Evolutionary conservation across 2,113 vertebrate genomes (phyloP), one percentile per base, ranked within the genome.

Genomic region (Scomber scombrus): DNA sequence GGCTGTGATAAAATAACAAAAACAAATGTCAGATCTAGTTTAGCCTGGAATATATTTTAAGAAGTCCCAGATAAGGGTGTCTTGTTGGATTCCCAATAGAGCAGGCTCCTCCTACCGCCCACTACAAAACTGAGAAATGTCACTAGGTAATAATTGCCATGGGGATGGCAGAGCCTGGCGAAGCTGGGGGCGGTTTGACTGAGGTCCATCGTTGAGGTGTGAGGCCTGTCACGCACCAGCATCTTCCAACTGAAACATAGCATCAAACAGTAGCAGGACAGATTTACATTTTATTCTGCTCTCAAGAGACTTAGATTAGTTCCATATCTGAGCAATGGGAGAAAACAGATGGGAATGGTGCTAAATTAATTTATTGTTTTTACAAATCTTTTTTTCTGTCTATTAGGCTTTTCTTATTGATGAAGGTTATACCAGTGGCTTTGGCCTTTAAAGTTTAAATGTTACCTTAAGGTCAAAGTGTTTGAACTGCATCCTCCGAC

Each of bases 121-220:
- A 90, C 91, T 12, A 71, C 75, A 75, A 79, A 76, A 52, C 61
- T 65, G 85, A 90, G 89, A 93, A 94, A 95, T 95, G 94, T 94
- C 93, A 93, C 90, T 86, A 89, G 90, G 91, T 92, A 94, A 93
- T 90, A 84, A 95, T 95, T 93, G 90, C 92, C 93, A 95, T 95
- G 94, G 94, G 93, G 94, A 95, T 93, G 85, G 86, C 82, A 88
- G 93, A 92, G 88, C 84, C 90, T 89, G 88, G 88, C 52, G 68
- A 85, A 91, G 80, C 88, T 90, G 92, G 89, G 77, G 91, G 91
- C 73, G 88, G 87, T 74, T 91, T 91, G 92, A 93, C 91, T 92
- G 92, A 92, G 91, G 89, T 86, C 92, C 91, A 80, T 90, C 76
- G 54, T 71, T 71, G 84, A 91, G 86, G 86, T 89, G 89, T 89